Conservation (phyloP, 2,113 vertebrate genomes). For the Sialia sialis region DNA sequence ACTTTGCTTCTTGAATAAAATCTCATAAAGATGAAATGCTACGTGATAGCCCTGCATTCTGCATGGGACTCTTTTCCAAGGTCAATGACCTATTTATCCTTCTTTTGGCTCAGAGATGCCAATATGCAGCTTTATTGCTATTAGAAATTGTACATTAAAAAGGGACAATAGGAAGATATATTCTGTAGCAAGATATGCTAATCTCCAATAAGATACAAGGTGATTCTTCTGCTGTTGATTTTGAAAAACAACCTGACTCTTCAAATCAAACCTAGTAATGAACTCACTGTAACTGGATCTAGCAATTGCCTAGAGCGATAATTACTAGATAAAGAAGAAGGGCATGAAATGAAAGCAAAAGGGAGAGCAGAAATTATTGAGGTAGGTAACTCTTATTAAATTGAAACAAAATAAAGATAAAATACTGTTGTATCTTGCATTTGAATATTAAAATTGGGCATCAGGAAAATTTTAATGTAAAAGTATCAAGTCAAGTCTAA, state of each 20-base stretch:
- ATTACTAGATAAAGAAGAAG: slow-evolving; percentile 33
- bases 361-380: not conserved
- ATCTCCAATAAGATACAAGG: not conserved
- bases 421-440: not conserved
- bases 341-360: slow-evolving; percentile 33
- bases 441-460: slow-evolving; percentile 5
- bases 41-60: not conserved
- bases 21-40: slow-evolving; percentile 30
- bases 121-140: not conserved
- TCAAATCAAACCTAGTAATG: slow-evolving; percentile 28
- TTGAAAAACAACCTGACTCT: slow-evolving; percentile 13
- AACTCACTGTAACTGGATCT: slow-evolving; percentile 12
- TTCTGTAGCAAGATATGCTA: not conserved
- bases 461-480: not conserved
- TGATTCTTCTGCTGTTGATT: slow-evolving; percentile 11
- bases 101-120: not conserved
- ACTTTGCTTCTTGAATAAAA: slow-evolving; percentile 9
- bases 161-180: not conserved
- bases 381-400: not conserved
- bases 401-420: slow-evolving; percentile 8
- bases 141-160: not conserved
- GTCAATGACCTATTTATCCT: not conserved
- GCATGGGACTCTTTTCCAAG: not conserved
- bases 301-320: slow-evolving; percentile 2
- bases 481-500: not conserved